Evolutionary conservation across 2,888 invertebrate species (phyloP), one percentile per base, ranked within the genome.

Genomic region (Trissolcus japonicus): DNA sequence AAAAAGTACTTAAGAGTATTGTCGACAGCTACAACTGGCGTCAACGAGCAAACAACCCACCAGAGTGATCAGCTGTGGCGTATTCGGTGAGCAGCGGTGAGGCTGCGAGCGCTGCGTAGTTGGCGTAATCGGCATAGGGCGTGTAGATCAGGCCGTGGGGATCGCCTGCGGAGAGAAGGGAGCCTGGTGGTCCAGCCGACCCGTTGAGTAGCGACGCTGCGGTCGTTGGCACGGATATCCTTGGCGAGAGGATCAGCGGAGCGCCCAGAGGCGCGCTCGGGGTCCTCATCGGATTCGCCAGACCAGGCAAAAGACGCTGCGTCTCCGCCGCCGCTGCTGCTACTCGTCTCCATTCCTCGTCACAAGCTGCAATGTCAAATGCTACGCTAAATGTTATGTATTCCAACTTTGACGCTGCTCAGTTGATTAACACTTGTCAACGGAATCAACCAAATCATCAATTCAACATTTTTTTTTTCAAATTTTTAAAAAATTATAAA

Each of bases 31-130:
- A 90, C 91, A 91, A 92, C 91, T 91, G 92, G 89, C 91, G 89
- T 94, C 93, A 94, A 92, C 94, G 94, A 91, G 94, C 94, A 92
- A 94, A 95, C 91, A 94, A 95, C 97, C 96, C 96, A 97, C 97
- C 97, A 93, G 96, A 94, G 93, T 96, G 96, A 92, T 96, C 96
- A 88, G 96, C 94, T 82, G 92, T 91, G 83, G 94, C 94, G 92
- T 96, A 95, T 90, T 95, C 94, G 83, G 95, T 93, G 89, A 95
- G 93, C 83, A 95, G 92, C 81, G 95, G 96, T 85, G 95, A 95
- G 71, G 93, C 93, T 75, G 92, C 92, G 85, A 96, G 91, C 76
- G 96, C 95, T 16, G 96, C 95, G 91, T 97, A 97, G 91, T 96
- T 95, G 89, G 94, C 95, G 90, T 96, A 97, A 89, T 97, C 96